Evolutionary conservation across 2,888 invertebrate genomes (phyloP).

Genomic region (Sinopyrophorus schimmeli): DNA sequence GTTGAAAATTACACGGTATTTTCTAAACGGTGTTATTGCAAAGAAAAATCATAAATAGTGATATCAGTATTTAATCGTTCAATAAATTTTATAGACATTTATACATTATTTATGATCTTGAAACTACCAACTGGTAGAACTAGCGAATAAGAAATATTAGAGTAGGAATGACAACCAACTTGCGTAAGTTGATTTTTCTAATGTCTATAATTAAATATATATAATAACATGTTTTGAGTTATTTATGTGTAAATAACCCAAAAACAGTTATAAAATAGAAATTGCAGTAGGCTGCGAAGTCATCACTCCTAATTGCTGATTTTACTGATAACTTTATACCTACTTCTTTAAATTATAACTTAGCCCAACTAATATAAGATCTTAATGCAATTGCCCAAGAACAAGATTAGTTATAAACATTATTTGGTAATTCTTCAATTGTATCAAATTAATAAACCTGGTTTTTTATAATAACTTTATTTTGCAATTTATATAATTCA

Average conservation of each 20-base stretch:
- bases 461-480: no score
- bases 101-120: no score
- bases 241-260: slow-evolving; percentile 27
- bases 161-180: slow-evolving; percentile 15
- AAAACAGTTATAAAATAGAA: slow-evolving; percentile 19
- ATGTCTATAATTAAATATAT: slow-evolving; percentile 23
- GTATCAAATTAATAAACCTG: no score
- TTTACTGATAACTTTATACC: slow-evolving; percentile 10
- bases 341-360: slow-evolving; percentile 14
- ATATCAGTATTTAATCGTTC: no score
- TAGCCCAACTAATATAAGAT: slow-evolving; percentile 7
- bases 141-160: slow-evolving; percentile 10
- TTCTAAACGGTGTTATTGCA: no score
- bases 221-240: slow-evolving; percentile 23
- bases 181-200: slow-evolving; percentile 14
- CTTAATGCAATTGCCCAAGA: slow-evolving; percentile 8
- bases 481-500: no score
- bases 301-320: slow-evolving; percentile 25
- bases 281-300: slow-evolving; percentile 17
- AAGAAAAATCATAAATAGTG: no score
- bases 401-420: no score
- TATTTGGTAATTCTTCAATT: no score
- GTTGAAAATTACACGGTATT: no score
- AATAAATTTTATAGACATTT: no score
- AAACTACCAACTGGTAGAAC: no score